Percentiles rank a stretch among this genome's conserved stretches.
Evolutionary conservation across 2,888 invertebrate genomes (phyloP).

Genomic region (Dynastes tityus): DNA sequence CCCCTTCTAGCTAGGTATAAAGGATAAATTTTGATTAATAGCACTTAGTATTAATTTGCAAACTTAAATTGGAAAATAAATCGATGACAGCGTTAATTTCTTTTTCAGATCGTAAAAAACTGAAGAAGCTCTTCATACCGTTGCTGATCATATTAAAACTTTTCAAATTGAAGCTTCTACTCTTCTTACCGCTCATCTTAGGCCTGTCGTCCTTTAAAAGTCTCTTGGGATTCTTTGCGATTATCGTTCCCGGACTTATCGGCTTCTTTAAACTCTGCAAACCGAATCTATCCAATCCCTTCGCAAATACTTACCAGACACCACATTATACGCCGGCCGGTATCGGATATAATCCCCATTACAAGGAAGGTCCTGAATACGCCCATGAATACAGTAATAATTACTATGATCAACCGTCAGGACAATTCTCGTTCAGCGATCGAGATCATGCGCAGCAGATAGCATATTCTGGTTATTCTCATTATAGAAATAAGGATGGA

Average conservation of each 20-base stretch:
- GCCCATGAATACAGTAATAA: conserved; percentile 64
- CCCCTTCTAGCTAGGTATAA: neutral
- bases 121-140: conserved; percentile 88
- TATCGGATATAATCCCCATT: conserved; percentile 77
- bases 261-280: conserved; percentile 90
- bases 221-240: conserved; percentile 85
- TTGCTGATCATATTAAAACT: conserved; percentile 86
- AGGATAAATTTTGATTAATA: neutral
- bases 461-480: conserved; percentile 82
- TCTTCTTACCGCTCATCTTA: conserved; percentile 87
- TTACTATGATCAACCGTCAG: conserved; percentile 62
- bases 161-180: conserved; percentile 86
- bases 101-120: conserved; percentile 81
- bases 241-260: conserved; percentile 86
- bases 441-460: conserved; percentile 77
- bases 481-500: conserved; percentile 75
- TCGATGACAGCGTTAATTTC: no score
- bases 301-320: conserved; percentile 70
- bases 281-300: conserved; percentile 77
- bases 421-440: conserved; percentile 79
- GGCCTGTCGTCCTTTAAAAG: conserved; percentile 90
- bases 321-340: conserved; percentile 85
- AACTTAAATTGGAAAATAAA: no score
- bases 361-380: conserved; percentile 69
- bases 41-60: no score